Conservation (phyloP, 2,113 vertebrate genomes). For the Podilymbus podiceps region DNA sequence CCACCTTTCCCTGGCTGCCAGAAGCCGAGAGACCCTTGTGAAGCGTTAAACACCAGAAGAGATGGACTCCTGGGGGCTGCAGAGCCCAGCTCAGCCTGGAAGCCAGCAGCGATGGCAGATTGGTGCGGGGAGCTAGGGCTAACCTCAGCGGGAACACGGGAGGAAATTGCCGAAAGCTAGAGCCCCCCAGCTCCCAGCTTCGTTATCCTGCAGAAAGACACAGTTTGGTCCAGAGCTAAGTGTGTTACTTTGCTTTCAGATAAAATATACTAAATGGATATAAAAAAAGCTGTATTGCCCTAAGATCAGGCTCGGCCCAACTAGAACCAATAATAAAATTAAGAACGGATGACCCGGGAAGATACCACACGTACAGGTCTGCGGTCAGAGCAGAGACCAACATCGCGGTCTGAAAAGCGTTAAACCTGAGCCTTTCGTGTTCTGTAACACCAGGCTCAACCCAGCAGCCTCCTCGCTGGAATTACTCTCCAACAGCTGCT, state of each 20-base stretch:
- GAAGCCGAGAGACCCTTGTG: rapidly evolving
- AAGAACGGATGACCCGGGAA: rapidly evolving
- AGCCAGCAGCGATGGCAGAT: rapidly evolving
- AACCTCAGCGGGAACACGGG: not conserved
- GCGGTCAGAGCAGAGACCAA: not conserved
- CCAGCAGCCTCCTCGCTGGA: not conserved
- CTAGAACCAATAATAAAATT: rapidly evolving
- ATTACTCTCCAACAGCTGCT: not conserved
- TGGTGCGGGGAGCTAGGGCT: rapidly evolving
- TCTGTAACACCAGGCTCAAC: rapidly evolving
- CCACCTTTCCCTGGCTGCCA: rapidly evolving
- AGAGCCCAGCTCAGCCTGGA: not conserved
- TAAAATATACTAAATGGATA: not conserved
- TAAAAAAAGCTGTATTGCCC: not conserved
- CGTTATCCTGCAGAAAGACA: not conserved
- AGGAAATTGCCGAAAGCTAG: not conserved
- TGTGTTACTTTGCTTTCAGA: rapidly evolving
- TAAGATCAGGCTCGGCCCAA: not conserved
- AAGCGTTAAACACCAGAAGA: rapidly evolving
- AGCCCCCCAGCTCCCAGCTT: not conserved
- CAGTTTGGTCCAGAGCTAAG: not conserved
- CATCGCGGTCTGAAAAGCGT: rapidly evolving
- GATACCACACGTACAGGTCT: rapidly evolving
- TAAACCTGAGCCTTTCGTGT: rapidly evolving
- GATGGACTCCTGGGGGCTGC: not conserved